phyloP scores from a whole-genome alignment of 2,888 invertebrate genomes.

The Myopa tessellatipennis region DNA sequence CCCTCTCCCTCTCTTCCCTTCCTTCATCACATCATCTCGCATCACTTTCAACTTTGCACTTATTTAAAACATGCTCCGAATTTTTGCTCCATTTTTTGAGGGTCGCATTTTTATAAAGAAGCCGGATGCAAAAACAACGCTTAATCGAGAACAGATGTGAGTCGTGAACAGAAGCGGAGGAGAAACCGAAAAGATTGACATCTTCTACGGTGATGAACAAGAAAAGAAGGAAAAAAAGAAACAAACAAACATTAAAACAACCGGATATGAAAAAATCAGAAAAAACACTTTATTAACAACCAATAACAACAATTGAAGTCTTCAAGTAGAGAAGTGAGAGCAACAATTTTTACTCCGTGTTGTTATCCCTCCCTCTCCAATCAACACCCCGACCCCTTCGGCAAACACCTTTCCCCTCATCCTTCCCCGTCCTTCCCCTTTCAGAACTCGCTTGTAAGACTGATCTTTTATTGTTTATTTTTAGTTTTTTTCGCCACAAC shows the following conservation, averaged over 20 bases:
- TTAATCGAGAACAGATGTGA: conserved; percentile 29
- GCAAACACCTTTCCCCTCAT: too few relatives aligned
- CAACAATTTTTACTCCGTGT: too few relatives aligned
- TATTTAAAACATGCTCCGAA: not conserved
- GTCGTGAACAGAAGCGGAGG: not conserved
- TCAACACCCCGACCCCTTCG: too few relatives aligned
- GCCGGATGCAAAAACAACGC: conserved; percentile 17
- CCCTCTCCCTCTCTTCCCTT: not conserved
- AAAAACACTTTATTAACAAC: too few relatives aligned
- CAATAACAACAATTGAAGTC: too few relatives aligned
- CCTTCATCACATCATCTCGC: not conserved
- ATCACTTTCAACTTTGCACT: conserved; percentile 7
- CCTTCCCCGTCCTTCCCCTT: too few relatives aligned
- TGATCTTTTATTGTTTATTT: too few relatives aligned
- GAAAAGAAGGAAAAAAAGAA: not conserved
- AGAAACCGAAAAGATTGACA: not conserved
- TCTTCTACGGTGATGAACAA: not conserved
- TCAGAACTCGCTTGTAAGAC: too few relatives aligned
- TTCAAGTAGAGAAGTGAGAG: too few relatives aligned
- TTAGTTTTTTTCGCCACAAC: too few relatives aligned
- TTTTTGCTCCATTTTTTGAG: too few relatives aligned
- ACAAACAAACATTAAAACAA: not conserved
- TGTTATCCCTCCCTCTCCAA: too few relatives aligned
- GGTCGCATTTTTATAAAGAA: not conserved
- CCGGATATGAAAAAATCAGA: not conserved